Percentiles rank a stretch among this genome's conserved stretches.
These are phyloP conservation scores for Phasianus colchicus DNA, from an alignment of 2,113 vertebrate genomes.

Conservation along the genomic window DNA sequence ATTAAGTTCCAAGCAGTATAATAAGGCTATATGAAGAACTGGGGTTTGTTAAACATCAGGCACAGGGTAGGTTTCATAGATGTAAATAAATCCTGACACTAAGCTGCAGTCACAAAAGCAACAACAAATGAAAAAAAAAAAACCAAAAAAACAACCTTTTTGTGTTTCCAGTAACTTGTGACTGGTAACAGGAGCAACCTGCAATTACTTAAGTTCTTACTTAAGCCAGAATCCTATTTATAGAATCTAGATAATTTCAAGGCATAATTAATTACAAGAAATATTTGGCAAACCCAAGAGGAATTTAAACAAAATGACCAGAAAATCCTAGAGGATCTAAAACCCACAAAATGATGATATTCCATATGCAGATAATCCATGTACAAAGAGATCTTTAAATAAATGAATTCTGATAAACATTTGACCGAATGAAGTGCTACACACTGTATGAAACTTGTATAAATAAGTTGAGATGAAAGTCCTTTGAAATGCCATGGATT, in stretches of 20 bases:
- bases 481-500: constrained; percentile 23
- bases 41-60: constrained; percentile 4
- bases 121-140: neutral
- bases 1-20: neutral
- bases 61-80: neutral
- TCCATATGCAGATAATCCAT: constrained; percentile 12
- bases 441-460: constrained; percentile 34
- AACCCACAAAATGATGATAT: neutral
- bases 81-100: neutral
- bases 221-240: neutral
- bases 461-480: constrained; percentile 62
- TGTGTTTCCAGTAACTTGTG: neutral
- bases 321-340: neutral
- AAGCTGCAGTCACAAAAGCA: neutral
- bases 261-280: neutral
- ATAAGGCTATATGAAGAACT: neutral
- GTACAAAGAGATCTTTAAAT: constrained; percentile 44
- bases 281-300: neutral
- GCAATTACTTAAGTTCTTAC: neutral
- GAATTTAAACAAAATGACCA: neutral
- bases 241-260: neutral
- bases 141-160: neutral
- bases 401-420: constrained; percentile 49
- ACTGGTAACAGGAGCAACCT: neutral
- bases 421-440: constrained; percentile 45